These are phyloP conservation scores for Melospiza georgiana DNA, from an alignment of 2,113 vertebrate species.

Conservation along the genomic window DNA sequence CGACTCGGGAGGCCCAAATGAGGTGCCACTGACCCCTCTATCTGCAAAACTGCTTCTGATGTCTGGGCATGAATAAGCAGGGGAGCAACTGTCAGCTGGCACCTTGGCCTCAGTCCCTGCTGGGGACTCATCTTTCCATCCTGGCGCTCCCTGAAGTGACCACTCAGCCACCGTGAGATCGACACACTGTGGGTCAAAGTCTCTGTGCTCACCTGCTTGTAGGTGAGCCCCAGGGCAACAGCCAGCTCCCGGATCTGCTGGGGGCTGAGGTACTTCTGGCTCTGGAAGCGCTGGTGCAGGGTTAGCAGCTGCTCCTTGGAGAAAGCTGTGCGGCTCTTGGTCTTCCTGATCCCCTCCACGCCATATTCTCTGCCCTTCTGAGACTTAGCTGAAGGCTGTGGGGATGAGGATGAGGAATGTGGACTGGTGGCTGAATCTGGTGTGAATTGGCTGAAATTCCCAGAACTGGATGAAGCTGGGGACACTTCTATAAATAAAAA, in stretches of 20 bases:
- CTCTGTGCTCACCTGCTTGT: slow-evolving; percentile 76
- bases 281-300: slow-evolving; percentile 75
- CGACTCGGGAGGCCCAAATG: neutral
- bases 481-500: slow-evolving; percentile 41
- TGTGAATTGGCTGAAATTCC: slow-evolving; percentile 46
- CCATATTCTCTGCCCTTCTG: neutral
- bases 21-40: neutral
- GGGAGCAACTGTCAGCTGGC: neutral
- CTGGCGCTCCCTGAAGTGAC: neutral
- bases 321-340: slow-evolving; percentile 73
- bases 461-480: slow-evolving; percentile 37
- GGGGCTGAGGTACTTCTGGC: slow-evolving; percentile 81
- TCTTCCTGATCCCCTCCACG: neutral
- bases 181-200: neutral
- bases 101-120: neutral
- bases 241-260: slow-evolving; percentile 81
- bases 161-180: neutral
- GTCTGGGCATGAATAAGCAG: neutral
- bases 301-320: slow-evolving; percentile 78
- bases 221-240: slow-evolving; percentile 75
- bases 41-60: neutral
- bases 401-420: neutral
- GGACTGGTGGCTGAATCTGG: slow-evolving; percentile 62
- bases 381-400: neutral
- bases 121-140: neutral